These are phyloP conservation scores for Trachelus stipa DNA, from an alignment of 2,888 invertebrate species.

Conservation along the genomic window DNA sequence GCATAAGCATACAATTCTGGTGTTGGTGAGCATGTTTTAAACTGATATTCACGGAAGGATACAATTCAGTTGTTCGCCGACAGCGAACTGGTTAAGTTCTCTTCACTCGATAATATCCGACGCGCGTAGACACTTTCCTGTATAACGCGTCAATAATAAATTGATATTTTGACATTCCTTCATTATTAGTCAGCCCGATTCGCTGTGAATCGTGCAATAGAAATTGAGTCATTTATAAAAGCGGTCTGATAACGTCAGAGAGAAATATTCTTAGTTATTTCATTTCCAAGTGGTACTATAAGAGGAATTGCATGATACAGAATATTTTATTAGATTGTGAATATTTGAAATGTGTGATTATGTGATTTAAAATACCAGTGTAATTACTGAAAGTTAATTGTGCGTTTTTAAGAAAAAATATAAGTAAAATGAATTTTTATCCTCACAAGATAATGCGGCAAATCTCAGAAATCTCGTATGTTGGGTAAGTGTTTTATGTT, in stretches of 20 bases:
- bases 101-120: not conserved
- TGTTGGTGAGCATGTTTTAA: conserved; percentile 42
- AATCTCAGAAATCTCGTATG: conserved; percentile 62
- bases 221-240: not conserved
- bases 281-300: not conserved
- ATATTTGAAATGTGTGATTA: not conserved
- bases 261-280: not conserved
- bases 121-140: not conserved
- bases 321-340: not conserved
- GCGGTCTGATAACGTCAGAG: not conserved
- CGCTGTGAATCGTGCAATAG: not conserved
- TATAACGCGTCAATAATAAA: not conserved
- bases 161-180: conserved; percentile 5
- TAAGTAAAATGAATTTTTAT: conserved; percentile 20
- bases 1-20: conserved; percentile 18
- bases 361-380: not conserved
- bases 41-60: conserved; percentile 43
- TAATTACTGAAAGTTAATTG: not conserved
- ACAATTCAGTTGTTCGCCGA: conserved; percentile 50
- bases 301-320: not conserved
- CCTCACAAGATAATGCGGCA: conserved; percentile 56
- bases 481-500: conserved; percentile 51
- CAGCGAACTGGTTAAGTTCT: conserved; percentile 31
- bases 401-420: not conserved
- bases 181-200: not conserved